Evolutionary conservation across 2,797 vertebrate species (phyloP), one percentile per base, ranked within the genome.

Genomic region (Eulemur rubriventer): DNA sequence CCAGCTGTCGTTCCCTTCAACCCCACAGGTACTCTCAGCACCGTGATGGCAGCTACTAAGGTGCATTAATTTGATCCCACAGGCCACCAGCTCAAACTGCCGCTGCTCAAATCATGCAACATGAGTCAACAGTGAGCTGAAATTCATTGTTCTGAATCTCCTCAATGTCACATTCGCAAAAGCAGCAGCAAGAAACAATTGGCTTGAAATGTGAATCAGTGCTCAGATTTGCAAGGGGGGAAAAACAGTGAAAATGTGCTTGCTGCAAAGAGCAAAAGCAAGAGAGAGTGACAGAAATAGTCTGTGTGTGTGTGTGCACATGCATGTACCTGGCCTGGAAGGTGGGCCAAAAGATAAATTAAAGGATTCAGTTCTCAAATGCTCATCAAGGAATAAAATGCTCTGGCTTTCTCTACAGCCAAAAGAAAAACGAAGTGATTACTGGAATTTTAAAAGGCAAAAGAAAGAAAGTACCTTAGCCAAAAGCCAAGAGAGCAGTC

Each of bases 71-170:
- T 50, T 57, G 52, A 73, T 83, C 69, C 96, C 84, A 76, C 30
- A 48, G 82, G 89, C 82, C 89, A 91, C 80, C 57, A 59, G 50
- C 83, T 38, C 35, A 78, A 84, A 80, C 96, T 96, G 94, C 96
- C 94, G 85, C 97, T 82, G 87, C 89, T 98, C 97, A 97, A 67
- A 95, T 90, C 97, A 97, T 95, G 90, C 76, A 41, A 55, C 65
- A 24, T 91, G 93, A 89, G 82, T 97, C 97, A 97, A 97, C 97
- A 97, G 95, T 96, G 97, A 97, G 95, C 97, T 93, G 95, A 96
- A 80, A 92, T 72, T 89, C 0, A 4, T 78, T 65, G 82, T 59
- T 81, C 75, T 87, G 72, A 48, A 41, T 80, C 81, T 52, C 93
- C 90, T 84, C 55, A 43, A 61, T 11, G 72, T 55, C 65, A 73